Evolutionary conservation across 2,797 vertebrate species (phyloP).

Genomic region (Crypturellus tataupa): DNA sequence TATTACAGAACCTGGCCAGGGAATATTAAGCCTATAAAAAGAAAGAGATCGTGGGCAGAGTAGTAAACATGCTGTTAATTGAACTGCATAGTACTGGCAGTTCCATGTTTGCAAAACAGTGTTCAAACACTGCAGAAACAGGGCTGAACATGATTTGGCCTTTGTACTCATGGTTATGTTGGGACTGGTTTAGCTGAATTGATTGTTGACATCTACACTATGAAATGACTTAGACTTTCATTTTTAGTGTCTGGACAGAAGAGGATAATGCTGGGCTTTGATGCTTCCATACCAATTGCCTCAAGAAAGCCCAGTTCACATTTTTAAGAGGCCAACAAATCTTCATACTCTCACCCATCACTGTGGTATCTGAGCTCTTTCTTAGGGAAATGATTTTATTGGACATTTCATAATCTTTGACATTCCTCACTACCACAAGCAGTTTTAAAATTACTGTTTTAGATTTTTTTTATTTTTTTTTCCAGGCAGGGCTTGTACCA

Average conservation of each 20-base stretch:
- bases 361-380: background rate
- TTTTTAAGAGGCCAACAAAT: background rate
- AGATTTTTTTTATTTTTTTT: background rate
- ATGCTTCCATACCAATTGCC: background rate
- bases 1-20: background rate
- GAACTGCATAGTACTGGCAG: background rate
- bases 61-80: background rate
- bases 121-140: background rate
- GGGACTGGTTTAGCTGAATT: background rate
- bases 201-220: background rate
- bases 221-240: background rate
- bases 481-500: background rate
- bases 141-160: background rate
- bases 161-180: background rate
- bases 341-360: background rate
- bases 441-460: background rate
- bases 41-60: background rate
- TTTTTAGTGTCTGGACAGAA: background rate
- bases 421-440: rapidly evolving
- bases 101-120: background rate
- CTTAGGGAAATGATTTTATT: background rate
- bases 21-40: background rate
- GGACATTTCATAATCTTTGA: background rate
- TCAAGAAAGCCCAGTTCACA: background rate
- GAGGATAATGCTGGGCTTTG: background rate